A percentile compares a stretch with the other conserved stretches of the same genome.
These are phyloP conservation scores for Pangasius krempfi DNA, from an alignment of 2,797 vertebrate genomes.

Conservation along the genomic window DNA sequence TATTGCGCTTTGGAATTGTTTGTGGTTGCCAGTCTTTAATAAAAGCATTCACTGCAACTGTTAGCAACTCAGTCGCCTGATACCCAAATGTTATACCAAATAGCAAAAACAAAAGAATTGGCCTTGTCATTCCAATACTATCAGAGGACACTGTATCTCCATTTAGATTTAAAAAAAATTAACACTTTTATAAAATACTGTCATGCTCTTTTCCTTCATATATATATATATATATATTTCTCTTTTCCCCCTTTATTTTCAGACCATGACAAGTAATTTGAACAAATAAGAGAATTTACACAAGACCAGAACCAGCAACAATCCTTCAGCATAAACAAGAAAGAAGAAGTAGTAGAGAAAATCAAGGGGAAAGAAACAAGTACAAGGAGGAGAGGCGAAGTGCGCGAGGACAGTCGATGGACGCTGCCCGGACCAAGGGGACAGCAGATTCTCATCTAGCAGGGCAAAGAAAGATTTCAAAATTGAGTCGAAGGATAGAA, in stretches of 20 bases:
- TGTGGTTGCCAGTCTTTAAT: too few species aligned
- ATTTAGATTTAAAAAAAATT: not conserved
- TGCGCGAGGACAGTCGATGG: slow-evolving; percentile 82
- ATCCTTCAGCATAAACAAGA: slow-evolving; percentile 39
- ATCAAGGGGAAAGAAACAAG: slow-evolving; percentile 57
- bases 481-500: slow-evolving; percentile 86
- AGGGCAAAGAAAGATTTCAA: slow-evolving; percentile 82
- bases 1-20: too few species aligned
- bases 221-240: not conserved
- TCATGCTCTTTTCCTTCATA: not conserved
- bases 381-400: slow-evolving; percentile 63
- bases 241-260: slow-evolving; percentile 40
- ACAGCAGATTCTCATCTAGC: slow-evolving; percentile 81
- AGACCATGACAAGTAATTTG: slow-evolving; percentile 39
- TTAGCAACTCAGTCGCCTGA: too few species aligned
- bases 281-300: slow-evolving; percentile 24
- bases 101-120: not conserved
- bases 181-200: not conserved
- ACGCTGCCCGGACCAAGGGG: slow-evolving; percentile 82
- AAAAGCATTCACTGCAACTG: too few species aligned
- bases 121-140: not conserved
- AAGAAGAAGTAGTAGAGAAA: slow-evolving; percentile 59
- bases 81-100: too few species aligned
- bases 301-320: not conserved
- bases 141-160: not conserved